Evolutionary conservation across 2,888 invertebrate species (phyloP), one percentile per base, ranked within the genome.

Genomic region (Carterocephalus palaemon): DNA sequence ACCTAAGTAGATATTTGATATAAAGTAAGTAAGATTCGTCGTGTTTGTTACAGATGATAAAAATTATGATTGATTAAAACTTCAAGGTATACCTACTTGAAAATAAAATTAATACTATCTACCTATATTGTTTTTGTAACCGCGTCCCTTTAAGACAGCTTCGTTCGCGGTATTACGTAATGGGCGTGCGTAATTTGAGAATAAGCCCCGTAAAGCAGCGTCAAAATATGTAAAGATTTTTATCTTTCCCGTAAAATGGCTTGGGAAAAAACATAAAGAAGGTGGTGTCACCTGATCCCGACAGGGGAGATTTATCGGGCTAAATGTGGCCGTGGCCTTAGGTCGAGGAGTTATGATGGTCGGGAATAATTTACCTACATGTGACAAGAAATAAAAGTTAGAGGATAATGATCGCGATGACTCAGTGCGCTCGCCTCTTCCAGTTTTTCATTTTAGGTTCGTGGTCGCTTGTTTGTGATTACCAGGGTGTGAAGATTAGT

Each of bases 201-300:
- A 79, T 82, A 68, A 80, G 67, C 70, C 65, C 71, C 70, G 77
- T 78, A 82, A 82, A 82, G 76, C 84, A 78, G 81, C 81, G 82
- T 86, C 85, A 85, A 86, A 86, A 86, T 86, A 86, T 87, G 88
- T 87, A 83, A 81, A 87, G 87, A 88, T 88, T 79, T 75, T 84
- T 85, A 87, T 88, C 88, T 84, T 85, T 85, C 67, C 84, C 80
- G 83, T 87, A 86, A 87, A 88, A 87, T 75, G 79, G 86, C 83
- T 83, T 87, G 87, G 85, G 88, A 88, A 88, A 87, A 88, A 87
- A 88, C 88, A 88, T 88, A 88, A 88, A 88, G 86, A 85, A 87
- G 84, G 81, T 76, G 82, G 84, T 86, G 87, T 87, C 88, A 87
- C 87, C 87, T 87, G 86, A 85, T 81, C 84, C 77, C 70, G 86